Conservation (phyloP, 2,888 invertebrate genomes). For the Trachelus stipa region DNA sequence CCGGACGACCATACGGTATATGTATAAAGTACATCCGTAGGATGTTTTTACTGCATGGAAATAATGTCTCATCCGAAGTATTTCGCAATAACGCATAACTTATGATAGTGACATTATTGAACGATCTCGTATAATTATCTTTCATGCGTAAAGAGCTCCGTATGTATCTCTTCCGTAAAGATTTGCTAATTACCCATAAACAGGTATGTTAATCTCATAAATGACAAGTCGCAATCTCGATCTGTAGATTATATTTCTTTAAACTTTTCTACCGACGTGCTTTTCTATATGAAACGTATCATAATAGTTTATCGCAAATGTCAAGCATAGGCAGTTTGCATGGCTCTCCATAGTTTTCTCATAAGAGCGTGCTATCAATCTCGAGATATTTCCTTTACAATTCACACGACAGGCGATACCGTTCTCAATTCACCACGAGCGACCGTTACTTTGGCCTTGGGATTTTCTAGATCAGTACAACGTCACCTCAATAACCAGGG, state of each 20-base stretch:
- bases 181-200: neutral
- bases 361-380: neutral
- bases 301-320: neutral
- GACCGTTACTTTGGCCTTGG: constrained; percentile 10
- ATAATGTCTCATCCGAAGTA: neutral
- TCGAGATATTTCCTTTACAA: neutral
- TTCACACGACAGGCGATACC: neutral
- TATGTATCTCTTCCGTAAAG: neutral
- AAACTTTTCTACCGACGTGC: neutral
- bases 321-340: neutral
- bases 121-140: neutral
- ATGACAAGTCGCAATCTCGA: neutral
- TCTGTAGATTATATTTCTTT: neutral
- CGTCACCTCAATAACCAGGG: neutral
- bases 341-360: neutral
- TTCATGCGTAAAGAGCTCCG: neutral
- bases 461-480: constrained; percentile 17
- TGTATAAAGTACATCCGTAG: neutral
- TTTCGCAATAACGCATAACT: neutral
- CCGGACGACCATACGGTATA: neutral
- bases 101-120: neutral
- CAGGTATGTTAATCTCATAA: neutral
- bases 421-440: neutral
- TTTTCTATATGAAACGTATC: neutral
- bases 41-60: neutral